phyloP scores from a whole-genome alignment of 2,888 invertebrate genomes.

The Acrocera orbiculus region DNA sequence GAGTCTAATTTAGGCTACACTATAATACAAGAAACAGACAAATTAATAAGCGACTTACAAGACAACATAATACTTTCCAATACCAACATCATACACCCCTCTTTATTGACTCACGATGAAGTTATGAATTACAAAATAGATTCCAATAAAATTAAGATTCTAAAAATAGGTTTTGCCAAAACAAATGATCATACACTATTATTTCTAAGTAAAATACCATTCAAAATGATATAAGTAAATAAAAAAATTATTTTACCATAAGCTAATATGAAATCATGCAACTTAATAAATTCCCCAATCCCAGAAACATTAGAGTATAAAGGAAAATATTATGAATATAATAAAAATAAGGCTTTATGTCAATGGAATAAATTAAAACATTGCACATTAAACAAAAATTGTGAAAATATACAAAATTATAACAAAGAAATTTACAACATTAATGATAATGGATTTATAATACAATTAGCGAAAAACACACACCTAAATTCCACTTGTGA shows the following conservation, averaged over 20 bases:
- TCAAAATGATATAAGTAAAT: not conserved
- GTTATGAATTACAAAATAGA: not conserved
- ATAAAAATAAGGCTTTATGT: slow-evolving; percentile 2
- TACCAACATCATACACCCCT: slow-evolving; percentile 6
- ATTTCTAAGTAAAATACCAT: slow-evolving; percentile 3
- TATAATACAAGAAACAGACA: slow-evolving; percentile 3
- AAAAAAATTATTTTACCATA: slow-evolving; percentile 4
- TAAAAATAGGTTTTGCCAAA: not conserved
- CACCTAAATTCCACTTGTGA: slow-evolving; percentile 5
- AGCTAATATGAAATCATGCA: not conserved
- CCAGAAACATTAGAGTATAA: slow-evolving; percentile 1
- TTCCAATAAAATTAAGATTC: not conserved
- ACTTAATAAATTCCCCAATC: slow-evolving; percentile 3
- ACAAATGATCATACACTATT: slow-evolving; percentile 1
- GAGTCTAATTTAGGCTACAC: not conserved
- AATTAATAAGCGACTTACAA: slow-evolving; percentile 2
- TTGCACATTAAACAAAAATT: slow-evolving; percentile 2
- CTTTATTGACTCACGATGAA: slow-evolving; percentile 3
- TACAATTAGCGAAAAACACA: too few relatives aligned
- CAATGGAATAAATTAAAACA: too few relatives aligned
- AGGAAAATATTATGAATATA: slow-evolving; percentile 1
- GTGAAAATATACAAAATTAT: too few relatives aligned
- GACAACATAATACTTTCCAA: slow-evolving; percentile 3
- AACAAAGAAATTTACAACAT: too few relatives aligned
- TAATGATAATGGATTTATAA: too few relatives aligned